Conservation (phyloP, 2,888 invertebrate species). For the Phaedon cochleariae region DNA sequence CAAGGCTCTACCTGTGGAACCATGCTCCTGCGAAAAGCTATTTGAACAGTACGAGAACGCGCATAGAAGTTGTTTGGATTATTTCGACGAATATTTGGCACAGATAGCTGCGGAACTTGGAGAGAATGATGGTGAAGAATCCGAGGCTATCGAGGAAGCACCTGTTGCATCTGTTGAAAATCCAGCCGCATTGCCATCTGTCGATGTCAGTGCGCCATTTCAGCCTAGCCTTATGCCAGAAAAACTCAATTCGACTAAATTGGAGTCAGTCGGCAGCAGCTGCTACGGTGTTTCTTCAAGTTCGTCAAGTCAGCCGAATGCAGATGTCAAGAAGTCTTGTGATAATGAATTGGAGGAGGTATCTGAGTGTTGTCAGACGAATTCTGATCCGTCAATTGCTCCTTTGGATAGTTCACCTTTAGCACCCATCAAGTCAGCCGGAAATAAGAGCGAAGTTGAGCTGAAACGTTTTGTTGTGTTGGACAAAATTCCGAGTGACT, state of each 20-base stretch:
- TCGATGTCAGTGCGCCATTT: too few species aligned
- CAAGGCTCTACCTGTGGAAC: constrained; percentile 45
- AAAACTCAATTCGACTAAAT: background rate
- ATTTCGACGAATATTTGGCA: constrained; percentile 33
- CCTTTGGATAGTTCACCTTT: background rate
- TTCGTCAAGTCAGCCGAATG: background rate
- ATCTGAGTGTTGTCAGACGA: background rate
- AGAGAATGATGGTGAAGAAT: background rate
- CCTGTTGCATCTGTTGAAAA: background rate
- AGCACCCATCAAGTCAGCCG: background rate
- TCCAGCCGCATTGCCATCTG: too few species aligned
- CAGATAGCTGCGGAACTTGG: constrained; percentile 26
- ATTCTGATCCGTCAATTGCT: background rate
- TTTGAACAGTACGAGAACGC: constrained; percentile 49
- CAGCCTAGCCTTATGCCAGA: background rate
- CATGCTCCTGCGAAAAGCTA: constrained; percentile 54
- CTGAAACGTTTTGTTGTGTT: constrained; percentile 51
- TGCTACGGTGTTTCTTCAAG: background rate
- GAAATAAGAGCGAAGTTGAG: background rate
- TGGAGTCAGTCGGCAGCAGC: background rate
- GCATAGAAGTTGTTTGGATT: constrained; percentile 49
- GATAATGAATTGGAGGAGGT: background rate
- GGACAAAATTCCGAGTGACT: constrained; percentile 48
- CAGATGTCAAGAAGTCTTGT: background rate
- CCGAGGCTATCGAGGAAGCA: too few species aligned